Conservation (phyloP, 2,888 invertebrate species). For the Lacanobia oleracea region DNA sequence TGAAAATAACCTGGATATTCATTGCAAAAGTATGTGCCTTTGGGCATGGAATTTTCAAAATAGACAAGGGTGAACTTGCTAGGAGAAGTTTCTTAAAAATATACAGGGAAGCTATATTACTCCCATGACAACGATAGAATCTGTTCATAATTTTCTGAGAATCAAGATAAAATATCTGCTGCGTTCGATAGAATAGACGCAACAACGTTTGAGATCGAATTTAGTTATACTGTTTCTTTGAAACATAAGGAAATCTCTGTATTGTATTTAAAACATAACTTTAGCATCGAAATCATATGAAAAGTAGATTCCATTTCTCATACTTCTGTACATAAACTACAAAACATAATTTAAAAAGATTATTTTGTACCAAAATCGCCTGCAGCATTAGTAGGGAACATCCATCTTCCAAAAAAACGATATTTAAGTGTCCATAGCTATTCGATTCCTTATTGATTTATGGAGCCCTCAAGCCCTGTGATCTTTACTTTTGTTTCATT, state of each 20-base stretch:
- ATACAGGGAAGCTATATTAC: background rate
- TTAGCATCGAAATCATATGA: background rate
- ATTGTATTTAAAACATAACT: background rate
- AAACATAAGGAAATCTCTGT: background rate
- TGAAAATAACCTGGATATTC: no score
- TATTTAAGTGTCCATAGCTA: constrained; percentile 67
- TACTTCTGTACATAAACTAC: constrained; percentile 8
- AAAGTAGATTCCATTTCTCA: constrained; percentile 12
- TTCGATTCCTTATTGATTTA: constrained; percentile 77
- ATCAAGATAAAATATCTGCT: background rate
- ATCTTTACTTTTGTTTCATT: constrained; percentile 74
- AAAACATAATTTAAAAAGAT: constrained; percentile 33
- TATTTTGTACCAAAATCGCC: constrained; percentile 47
- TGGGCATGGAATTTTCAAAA: no score
- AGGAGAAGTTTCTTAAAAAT: background rate
- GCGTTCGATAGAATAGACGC: no score
- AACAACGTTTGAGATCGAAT: background rate
- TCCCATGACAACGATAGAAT: background rate
- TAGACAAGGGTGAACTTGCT: no score
- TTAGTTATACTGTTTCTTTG: constrained; percentile 13
- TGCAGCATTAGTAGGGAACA: constrained; percentile 47
- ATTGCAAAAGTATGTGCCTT: no score
- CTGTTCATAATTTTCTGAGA: constrained; percentile 5
- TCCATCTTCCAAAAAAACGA: constrained; percentile 54
- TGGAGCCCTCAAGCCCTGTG: constrained; percentile 68